Conservation (phyloP, 2,888 invertebrate genomes). For the Timandra comae region DNA sequence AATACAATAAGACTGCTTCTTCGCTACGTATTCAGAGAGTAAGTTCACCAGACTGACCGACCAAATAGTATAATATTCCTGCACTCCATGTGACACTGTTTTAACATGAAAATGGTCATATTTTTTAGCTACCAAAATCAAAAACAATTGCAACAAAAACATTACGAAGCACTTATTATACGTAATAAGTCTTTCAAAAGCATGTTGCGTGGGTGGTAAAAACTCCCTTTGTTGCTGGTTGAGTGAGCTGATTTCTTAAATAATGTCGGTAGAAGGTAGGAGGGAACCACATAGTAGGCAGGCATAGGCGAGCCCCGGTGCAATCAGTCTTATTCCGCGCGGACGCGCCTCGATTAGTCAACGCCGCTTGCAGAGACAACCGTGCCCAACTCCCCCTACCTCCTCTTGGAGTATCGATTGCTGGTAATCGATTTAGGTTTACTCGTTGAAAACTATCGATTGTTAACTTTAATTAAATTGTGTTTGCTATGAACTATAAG, state of each 20-base stretch:
- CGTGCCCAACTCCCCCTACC: constrained; percentile 48
- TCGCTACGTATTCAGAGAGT: too few species aligned
- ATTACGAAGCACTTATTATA: constrained; percentile 31
- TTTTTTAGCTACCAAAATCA: too few species aligned
- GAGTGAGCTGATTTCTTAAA: constrained; percentile 73
- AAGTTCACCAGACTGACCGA: too few species aligned
- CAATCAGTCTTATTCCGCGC: constrained; percentile 76
- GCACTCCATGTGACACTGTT: too few species aligned
- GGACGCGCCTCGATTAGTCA: constrained; percentile 75
- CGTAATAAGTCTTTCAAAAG: constrained; percentile 51
- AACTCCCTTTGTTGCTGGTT: constrained; percentile 70
- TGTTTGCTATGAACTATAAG: constrained; percentile 1
- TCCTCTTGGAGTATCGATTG: constrained; percentile 66
- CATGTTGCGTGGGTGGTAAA: constrained; percentile 61
- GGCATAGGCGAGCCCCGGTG: constrained; percentile 66
- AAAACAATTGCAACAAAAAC: constrained; percentile 14
- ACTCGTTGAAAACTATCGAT: constrained; percentile 54
- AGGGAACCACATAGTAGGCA: constrained; percentile 64
- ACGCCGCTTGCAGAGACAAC: constrained; percentile 74
- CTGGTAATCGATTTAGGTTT: constrained; percentile 64
- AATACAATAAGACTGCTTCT: too few species aligned
- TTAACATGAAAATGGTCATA: too few species aligned
- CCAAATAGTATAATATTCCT: too few species aligned
- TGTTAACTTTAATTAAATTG: constrained; percentile 35
- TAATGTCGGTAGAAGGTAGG: constrained; percentile 73